These are phyloP conservation scores for Lepilemur septentrionalis DNA, from an alignment of 2,797 vertebrate genomes.

Conservation along the genomic window DNA sequence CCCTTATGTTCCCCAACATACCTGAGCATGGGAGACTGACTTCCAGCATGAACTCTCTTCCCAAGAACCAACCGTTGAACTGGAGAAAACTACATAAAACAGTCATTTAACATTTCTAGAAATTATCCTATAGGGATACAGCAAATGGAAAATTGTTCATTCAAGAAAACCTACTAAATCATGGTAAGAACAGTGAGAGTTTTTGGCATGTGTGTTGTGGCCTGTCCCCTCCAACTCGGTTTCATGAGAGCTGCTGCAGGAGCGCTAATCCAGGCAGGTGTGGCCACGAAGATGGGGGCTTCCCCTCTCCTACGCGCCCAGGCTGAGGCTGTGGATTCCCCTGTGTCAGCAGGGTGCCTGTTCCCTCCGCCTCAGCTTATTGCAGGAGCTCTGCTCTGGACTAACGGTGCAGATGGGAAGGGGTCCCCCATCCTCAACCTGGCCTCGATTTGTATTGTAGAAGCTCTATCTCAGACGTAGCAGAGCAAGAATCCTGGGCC, in stretches of 20 bases:
- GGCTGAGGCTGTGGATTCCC: no score
- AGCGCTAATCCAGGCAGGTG: neutral
- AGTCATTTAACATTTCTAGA: neutral
- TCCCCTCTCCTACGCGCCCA: neutral
- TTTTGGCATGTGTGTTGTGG: neutral
- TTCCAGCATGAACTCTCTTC: neutral
- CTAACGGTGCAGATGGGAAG: neutral
- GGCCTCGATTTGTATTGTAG: rapidly evolving
- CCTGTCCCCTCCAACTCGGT: neutral
- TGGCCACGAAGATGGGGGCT: neutral
- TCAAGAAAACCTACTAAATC: neutral
- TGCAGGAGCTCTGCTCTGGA: neutral
- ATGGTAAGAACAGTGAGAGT: neutral
- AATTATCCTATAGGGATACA: neutral
- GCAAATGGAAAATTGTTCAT: neutral
- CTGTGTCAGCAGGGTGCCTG: neutral
- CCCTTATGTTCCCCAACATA: neutral
- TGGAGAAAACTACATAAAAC: neutral
- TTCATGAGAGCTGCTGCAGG: rapidly evolving
- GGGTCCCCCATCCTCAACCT: no score
- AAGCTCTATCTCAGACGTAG: neutral
- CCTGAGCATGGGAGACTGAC: neutral
- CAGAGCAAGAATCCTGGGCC: neutral
- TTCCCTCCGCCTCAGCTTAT: neutral
- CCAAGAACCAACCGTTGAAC: neutral